Base-by-base conservation (phyloP, 1,140 invertebrate species). In the Monochamus saltuarius region DNA sequence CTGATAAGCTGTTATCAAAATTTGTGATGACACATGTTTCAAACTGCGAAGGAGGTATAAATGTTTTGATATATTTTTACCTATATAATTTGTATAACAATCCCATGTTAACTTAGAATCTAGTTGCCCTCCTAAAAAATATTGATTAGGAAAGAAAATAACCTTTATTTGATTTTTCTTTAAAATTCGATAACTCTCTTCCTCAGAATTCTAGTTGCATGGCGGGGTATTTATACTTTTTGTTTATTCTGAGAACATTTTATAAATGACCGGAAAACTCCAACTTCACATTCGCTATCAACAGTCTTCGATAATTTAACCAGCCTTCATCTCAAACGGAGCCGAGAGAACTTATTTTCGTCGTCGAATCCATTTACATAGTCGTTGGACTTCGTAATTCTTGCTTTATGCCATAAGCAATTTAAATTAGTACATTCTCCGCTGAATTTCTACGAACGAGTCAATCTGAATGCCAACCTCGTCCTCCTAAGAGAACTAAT, bases 371-470 rank as follows among this genome's bases (percentile, higher is more conserved):
- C 22, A 29, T 29, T 29, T 29, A 29, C 22, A 29, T 29, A 29
- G 22, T 29, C 22, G 22, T 29, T 6, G 22, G 22, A 29, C 22
- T 29, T 29, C 22, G 39, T 13, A 42, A 42, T 16, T 42, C 16
- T 42, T 42, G n/a, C 16, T 42, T 42, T 13, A n/a, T n/a, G n/a
- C 57, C 57, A 40, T 64, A 59, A 54, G 54, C 57, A 64, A 59
- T 60, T 64, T 64, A 64, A 64, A 64, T 64, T 62, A 62, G 55
- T 58, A 46, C 54, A 57, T 62, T 62, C 57, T 62, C 50, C 47
- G 36, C 50, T 49, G 19, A 36, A 47, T 50, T 61, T 56, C 53
- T 56, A 38, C 13, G 40, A 11, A 52, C 22, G 51, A 50, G 47
- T 60, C 62, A 64, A 64, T 64, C 57, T 53, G 36, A 35, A 11